A percentile compares a stretch with the other conserved stretches of the same genome.
Conservation (phyloP, 2,888 invertebrate genomes). For the Acheta domesticus region DNA sequence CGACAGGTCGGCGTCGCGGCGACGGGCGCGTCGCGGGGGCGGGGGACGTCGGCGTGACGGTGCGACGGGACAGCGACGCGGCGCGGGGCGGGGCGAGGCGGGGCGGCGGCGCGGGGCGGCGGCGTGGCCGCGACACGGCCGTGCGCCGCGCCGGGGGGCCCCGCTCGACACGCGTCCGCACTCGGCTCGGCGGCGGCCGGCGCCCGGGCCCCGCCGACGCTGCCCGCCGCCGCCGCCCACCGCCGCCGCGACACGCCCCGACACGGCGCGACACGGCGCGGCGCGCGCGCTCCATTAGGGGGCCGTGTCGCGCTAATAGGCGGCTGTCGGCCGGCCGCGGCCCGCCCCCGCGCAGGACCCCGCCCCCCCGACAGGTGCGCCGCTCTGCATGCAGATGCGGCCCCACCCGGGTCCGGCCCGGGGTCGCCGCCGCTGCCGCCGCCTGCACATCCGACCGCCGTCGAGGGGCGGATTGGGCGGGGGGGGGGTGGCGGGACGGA, state of each 20-base stretch:
- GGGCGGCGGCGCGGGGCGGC: constrained; percentile 21
- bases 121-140: constrained; percentile 18
- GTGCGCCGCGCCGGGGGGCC: constrained; percentile 18
- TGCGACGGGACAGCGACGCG: neutral
- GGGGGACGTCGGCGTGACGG: neutral
- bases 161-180: neutral
- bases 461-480: no score
- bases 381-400: constrained; percentile 3
- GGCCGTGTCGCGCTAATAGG: neutral
- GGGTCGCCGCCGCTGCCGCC: neutral
- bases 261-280: neutral
- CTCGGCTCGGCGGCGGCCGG: constrained; percentile 10
- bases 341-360: neutral
- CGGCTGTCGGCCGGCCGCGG: constrained; percentile 18
- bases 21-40: neutral
- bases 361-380: neutral
- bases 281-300: neutral
- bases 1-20: neutral
- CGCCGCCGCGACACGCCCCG: neutral
- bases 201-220: neutral
- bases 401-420: neutral
- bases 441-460: no score
- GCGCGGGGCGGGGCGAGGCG: neutral
- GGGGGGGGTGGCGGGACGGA: no score
- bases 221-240: neutral